Conservation (phyloP, 1,140 invertebrate species). For the Notospermus geniculatus region DNA sequence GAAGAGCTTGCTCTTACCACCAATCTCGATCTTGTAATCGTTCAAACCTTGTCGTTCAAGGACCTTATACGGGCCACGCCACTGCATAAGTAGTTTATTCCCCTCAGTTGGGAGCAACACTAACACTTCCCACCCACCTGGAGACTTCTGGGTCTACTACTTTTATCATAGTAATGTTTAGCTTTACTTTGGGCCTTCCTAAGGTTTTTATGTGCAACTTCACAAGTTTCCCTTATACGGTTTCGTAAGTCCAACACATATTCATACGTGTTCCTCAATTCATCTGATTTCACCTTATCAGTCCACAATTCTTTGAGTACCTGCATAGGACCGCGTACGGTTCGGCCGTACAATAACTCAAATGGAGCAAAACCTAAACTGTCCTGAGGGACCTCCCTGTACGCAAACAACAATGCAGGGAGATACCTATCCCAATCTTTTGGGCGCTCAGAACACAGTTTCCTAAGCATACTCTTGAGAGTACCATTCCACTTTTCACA, state of each 20-base stretch:
- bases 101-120: constrained; percentile 22
- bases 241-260: constrained; percentile 28
- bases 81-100: constrained; percentile 25
- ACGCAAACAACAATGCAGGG: constrained; percentile 36
- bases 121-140: constrained; percentile 22
- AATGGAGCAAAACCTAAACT: constrained; percentile 34
- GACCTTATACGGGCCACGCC: constrained; percentile 19
- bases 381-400: constrained; percentile 29
- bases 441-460: constrained; percentile 27
- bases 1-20: constrained; percentile 9
- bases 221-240: constrained; percentile 21
- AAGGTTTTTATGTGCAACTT: constrained; percentile 23
- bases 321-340: constrained; percentile 31
- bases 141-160: constrained; percentile 11
- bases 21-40: constrained; percentile 15
- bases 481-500: constrained; percentile 33
- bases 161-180: constrained; percentile 22
- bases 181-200: constrained; percentile 16
- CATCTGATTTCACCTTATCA: constrained; percentile 11
- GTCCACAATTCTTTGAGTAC: constrained; percentile 39
- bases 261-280: constrained; percentile 26
- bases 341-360: constrained; percentile 36
- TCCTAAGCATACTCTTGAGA: constrained; percentile 31
- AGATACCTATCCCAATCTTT: constrained; percentile 45
- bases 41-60: background rate